Evolutionary conservation across 2,797 vertebrate species (phyloP).

Genomic region (Coregonus ussuriensis): DNA sequence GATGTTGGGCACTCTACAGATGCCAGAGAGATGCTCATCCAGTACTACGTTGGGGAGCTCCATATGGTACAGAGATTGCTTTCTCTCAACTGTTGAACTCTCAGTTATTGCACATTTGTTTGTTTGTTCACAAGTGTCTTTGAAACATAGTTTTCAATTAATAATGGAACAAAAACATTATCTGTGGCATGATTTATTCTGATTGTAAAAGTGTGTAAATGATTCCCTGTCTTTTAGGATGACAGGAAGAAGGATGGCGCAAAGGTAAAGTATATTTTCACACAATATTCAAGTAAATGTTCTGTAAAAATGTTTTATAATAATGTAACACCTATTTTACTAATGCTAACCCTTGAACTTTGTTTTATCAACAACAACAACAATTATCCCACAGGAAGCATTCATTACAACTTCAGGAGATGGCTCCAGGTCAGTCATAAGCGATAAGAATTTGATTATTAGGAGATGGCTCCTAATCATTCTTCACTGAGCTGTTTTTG

Average conservation of each 20-base stretch:
- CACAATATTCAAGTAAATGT: background rate
- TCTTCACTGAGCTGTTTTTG: background rate
- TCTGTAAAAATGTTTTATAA: background rate
- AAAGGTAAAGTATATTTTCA: slow-evolving; percentile 62
- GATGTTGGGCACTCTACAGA: slow-evolving; percentile 94
- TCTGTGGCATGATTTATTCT: slow-evolving; percentile 5
- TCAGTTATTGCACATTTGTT: background rate
- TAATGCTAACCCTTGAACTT: background rate
- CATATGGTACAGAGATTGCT: slow-evolving; percentile 77
- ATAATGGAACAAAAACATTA: background rate
- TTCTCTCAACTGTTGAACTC: background rate
- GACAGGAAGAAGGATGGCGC: slow-evolving; percentile 64
- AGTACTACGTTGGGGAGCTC: slow-evolving; percentile 90
- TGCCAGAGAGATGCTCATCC: slow-evolving; percentile 91
- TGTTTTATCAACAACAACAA: too few species aligned
- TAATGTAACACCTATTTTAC: background rate
- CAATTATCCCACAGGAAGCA: slow-evolving; percentile 45
- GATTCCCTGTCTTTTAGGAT: slow-evolving; percentile 62
- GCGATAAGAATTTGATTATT: background rate
- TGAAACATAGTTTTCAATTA: background rate
- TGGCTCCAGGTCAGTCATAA: slow-evolving; percentile 58
- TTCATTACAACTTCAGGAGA: slow-evolving; percentile 50
- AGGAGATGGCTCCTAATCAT: background rate
- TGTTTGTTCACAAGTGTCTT: background rate
- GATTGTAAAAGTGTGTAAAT: background rate